Conservation (phyloP, 2,113 vertebrate genomes). For the Benitochromis conjunctus region DNA sequence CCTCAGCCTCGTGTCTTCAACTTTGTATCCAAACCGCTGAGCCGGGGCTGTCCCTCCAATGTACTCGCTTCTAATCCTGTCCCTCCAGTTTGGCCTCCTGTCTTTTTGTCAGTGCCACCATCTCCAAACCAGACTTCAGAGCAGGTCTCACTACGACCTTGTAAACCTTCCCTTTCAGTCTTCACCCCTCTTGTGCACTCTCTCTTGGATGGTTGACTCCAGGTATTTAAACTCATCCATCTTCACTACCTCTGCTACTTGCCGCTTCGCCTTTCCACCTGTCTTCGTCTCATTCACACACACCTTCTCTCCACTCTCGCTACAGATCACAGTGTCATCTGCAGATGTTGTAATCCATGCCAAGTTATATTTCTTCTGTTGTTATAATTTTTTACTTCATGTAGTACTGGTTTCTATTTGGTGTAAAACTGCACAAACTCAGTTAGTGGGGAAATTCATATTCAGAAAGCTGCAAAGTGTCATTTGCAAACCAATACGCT, state of each 20-base stretch:
- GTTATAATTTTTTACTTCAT: not conserved
- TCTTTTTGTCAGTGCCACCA: not conserved
- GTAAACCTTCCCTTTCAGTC: not conserved
- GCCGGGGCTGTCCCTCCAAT: not conserved
- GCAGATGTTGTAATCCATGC: not conserved
- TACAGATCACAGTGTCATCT: not conserved
- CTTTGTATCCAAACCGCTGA: not conserved
- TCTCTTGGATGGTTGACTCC: not conserved
- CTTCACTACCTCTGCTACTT: not conserved
- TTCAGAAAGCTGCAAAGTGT: not conserved
- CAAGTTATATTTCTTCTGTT: not conserved
- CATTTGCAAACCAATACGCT: not conserved
- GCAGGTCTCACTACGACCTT: not conserved
- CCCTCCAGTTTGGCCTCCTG: not conserved
- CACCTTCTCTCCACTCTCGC: not conserved
- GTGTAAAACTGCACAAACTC: not conserved
- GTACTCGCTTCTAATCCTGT: rapidly evolving
- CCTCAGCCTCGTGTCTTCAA: not conserved
- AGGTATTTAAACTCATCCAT: not conserved
- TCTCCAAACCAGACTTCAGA: not conserved
- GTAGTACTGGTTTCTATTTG: rapidly evolving
- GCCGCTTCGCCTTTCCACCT: not conserved
- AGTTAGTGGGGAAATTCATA: not conserved
- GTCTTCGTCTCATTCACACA: not conserved
- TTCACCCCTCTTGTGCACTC: not conserved